Percentiles rank a stretch among this genome's conserved stretches.
phyloP scores from a whole-genome alignment of 2,888 invertebrate species.

The Drosophila nigricruria region DNA sequence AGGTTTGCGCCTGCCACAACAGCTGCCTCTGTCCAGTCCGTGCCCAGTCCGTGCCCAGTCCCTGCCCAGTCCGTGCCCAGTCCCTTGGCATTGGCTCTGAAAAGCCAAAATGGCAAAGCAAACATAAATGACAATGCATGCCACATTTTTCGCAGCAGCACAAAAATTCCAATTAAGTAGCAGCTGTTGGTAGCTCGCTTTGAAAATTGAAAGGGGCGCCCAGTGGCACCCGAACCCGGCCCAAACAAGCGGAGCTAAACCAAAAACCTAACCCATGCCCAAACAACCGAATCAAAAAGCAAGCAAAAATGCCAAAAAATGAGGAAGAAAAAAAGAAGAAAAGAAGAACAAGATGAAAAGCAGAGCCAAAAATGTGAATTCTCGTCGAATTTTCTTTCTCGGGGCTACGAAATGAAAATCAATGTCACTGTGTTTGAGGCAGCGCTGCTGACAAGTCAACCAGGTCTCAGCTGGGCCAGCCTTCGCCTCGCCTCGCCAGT shows the following conservation, averaged over 20 bases:
- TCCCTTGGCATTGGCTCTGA: slow-evolving; percentile 9
- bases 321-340: background rate
- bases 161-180: slow-evolving; percentile 77
- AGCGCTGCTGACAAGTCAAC: slow-evolving; percentile 54
- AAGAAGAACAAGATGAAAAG: slow-evolving; percentile 21
- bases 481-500: too few species aligned
- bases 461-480: slow-evolving; percentile 8
- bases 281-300: slow-evolving; percentile 20
- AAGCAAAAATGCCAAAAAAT: background rate
- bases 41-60: too few species aligned
- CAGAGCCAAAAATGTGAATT: slow-evolving; percentile 45
- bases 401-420: slow-evolving; percentile 63
- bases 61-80: too few species aligned
- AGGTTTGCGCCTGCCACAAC: slow-evolving; percentile 40
- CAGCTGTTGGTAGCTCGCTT: slow-evolving; percentile 71
- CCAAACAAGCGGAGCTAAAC: slow-evolving; percentile 16
- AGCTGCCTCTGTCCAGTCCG: slow-evolving; percentile 30
- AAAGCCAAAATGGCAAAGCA: slow-evolving; percentile 47
- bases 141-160: slow-evolving; percentile 65
- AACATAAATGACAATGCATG: slow-evolving; percentile 68
- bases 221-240: slow-evolving; percentile 5
- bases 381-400: slow-evolving; percentile 17
- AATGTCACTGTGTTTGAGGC: slow-evolving; percentile 59
- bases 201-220: slow-evolving; percentile 60
- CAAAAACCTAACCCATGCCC: slow-evolving; percentile 26